Evolutionary conservation across 1,140 invertebrate genomes (phyloP), one percentile per base, ranked within the genome.

Genomic region (Batillaria attramentaria): DNA sequence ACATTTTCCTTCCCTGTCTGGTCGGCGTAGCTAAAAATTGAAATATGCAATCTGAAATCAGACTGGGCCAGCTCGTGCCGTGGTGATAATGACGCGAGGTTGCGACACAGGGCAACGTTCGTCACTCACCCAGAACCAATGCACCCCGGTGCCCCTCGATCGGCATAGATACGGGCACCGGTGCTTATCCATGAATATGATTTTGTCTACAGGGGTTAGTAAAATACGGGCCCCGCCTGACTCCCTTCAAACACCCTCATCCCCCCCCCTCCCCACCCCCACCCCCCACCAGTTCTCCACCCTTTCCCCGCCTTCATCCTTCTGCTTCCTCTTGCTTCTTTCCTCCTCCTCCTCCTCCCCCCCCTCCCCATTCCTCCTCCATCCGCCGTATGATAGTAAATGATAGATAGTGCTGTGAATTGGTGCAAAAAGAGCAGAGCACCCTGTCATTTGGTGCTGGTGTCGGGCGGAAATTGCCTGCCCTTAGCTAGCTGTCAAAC

Each of bases 401-500:
- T 70, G 68, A 70, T 70, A 42, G 68, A 70, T 70, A 42, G 5
- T 10, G 37, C 41, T 42, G 68, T 39, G 39, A 70, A 46, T 39
- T 42, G 68, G 68, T 70, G 68, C 68, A 16, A 70, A 70, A 70
- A 46, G 68, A 46, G 68, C 68, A 70, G 37, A 46, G 42, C 68
- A 16, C 68, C 68, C 42, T 70, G 68, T 70, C 68, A 16, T 31
- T 6, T 24, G n/a, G 41, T 43, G 68, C 68, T 42, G 41, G 42
- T 46, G 68, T 70, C 68, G 46, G 68, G 68, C 68, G 68, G 68
- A 70, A 70, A 70, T 70, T 70, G 68, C 39, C 68, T 70, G 68
- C 68, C 41, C 68, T 42, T 5, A 70, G 68, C 68, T 46, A 42
- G 41, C 68, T 70, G 68, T 70, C 68, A 70, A 42, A 70, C 42